Percentiles rank a stretch among this genome's conserved stretches.
These are phyloP conservation scores for Miniopterus natalensis DNA, from an alignment of 2,113 vertebrate genomes.

Conservation along the genomic window DNA sequence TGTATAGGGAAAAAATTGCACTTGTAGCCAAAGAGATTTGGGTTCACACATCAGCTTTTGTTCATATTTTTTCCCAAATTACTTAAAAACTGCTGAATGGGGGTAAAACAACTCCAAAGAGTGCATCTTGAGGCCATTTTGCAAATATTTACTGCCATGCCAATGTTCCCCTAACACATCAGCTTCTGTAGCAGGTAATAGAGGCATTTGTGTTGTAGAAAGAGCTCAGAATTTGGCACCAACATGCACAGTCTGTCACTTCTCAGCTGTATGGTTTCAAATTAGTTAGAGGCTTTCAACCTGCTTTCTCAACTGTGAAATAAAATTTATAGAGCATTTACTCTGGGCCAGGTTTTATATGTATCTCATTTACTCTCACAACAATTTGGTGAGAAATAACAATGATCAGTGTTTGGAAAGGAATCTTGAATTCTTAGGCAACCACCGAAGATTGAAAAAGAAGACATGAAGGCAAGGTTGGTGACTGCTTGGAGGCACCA, in stretches of 20 bases:
- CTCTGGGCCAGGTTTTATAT: not conserved
- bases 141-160: not conserved
- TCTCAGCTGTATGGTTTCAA: not conserved
- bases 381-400: not conserved
- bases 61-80: not conserved
- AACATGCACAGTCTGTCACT: not conserved
- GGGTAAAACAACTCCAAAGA: not conserved
- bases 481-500: not conserved
- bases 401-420: not conserved
- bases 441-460: not conserved
- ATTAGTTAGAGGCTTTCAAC: not conserved
- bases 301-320: not conserved
- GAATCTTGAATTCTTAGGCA: not conserved
- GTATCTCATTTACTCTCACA: not conserved
- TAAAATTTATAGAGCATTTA: not conserved
- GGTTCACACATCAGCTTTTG: not conserved
- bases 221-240: not conserved
- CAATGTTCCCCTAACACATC: not conserved
- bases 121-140: not conserved
- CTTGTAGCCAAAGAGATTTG: not conserved
- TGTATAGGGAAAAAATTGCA: not conserved
- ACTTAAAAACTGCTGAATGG: not conserved
- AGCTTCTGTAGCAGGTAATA: not conserved
- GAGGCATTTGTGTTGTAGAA: not conserved
- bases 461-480: not conserved